Evolutionary conservation across 2,797 vertebrate species (phyloP).

Genomic region (Apogon talboti): DNA sequence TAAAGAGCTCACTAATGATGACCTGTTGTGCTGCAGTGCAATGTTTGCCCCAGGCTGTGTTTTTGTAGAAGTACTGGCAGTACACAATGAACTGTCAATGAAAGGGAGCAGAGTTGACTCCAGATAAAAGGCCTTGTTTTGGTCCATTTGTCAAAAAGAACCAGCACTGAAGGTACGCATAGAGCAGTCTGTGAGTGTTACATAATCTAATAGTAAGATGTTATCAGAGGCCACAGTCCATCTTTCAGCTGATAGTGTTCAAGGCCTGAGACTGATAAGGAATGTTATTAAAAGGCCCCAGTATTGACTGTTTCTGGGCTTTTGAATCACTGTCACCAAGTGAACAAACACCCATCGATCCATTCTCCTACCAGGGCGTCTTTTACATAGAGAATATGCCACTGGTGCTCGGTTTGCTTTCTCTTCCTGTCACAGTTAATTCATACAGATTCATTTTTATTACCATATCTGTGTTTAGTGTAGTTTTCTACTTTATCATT

Average conservation of each 20-base stretch:
- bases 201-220: slow-evolving; percentile 21
- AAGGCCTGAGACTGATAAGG: slow-evolving; percentile 8
- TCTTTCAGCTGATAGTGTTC: slow-evolving; percentile 15
- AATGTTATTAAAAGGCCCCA: not conserved
- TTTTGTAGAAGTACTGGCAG: too few relatives aligned
- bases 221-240: slow-evolving; percentile 35
- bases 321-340: not conserved
- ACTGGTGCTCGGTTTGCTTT: not conserved
- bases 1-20: not conserved
- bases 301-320: slow-evolving; percentile 11
- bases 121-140: slow-evolving; percentile 13
- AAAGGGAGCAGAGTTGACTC: not conserved
- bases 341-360: slow-evolving; percentile 11
- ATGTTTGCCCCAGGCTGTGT: too few relatives aligned
- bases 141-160: slow-evolving; percentile 20
- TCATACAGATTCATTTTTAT: too few relatives aligned
- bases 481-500: too few relatives aligned
- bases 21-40: not conserved
- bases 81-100: too few relatives aligned
- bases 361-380: not conserved
- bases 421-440: not conserved
- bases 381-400: not conserved
- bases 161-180: slow-evolving; percentile 10
- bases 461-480: too few relatives aligned
- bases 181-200: slow-evolving; percentile 28